Conservation (phyloP, 2,113 vertebrate genomes). For the Xiphorhynchus elegans region DNA sequence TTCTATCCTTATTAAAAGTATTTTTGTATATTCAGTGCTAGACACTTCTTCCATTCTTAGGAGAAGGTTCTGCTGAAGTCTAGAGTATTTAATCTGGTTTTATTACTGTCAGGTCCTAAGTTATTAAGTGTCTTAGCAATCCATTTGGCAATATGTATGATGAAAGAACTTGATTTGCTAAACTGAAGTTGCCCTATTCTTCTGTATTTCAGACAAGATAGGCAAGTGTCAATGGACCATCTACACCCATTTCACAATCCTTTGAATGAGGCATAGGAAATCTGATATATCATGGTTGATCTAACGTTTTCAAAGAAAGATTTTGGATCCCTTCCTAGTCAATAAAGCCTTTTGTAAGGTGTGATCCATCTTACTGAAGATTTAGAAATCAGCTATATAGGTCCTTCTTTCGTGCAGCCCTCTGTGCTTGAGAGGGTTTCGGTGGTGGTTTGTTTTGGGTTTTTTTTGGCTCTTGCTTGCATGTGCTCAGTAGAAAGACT, state of each 20-base stretch:
- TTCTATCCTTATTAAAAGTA: not conserved
- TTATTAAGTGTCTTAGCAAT: not conserved
- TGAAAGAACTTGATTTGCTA: not conserved
- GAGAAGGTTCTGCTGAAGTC: not conserved
- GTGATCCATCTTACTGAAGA: not conserved
- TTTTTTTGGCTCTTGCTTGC: not conserved
- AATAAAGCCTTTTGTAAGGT: not conserved
- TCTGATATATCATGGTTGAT: not conserved
- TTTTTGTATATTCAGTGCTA: not conserved
- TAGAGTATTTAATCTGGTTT: not conserved
- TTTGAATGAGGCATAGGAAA: not conserved
- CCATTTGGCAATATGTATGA: not conserved
- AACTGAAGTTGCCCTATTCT: not conserved
- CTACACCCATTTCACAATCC: not conserved
- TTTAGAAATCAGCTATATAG: not conserved
- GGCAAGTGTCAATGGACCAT: not conserved
- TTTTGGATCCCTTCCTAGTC: not conserved
- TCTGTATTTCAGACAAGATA: not conserved
- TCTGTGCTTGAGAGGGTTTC: not conserved
- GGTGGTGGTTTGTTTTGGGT: not conserved
- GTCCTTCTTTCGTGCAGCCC: not conserved
- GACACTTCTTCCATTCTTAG: not conserved
- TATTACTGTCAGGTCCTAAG: not conserved
- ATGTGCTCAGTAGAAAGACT: not conserved
- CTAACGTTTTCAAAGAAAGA: not conserved